Base-by-base conservation (phyloP, 1,140 invertebrate species). In the Lasioglossum baleicum region DNA sequence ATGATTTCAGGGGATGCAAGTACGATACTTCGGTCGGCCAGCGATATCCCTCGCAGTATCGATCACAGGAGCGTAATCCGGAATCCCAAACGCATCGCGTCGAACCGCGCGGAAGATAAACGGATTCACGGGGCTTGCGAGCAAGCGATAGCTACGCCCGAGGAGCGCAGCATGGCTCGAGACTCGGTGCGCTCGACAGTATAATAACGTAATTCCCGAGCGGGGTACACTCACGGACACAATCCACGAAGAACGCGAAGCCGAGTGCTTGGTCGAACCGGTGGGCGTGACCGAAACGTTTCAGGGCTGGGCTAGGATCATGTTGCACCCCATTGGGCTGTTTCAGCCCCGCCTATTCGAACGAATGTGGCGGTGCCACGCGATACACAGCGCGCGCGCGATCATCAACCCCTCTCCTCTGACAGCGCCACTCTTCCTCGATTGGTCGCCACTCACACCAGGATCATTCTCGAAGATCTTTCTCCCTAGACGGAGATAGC, bases 171-270 rank as follows among this genome's bases (percentile, higher is more conserved):
- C 83, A 81, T 84, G 74, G 83, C 78, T 48, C 72, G 76, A 60
- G 60, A 76, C 60, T 64, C 64, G 48, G 44, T 84, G 44, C 72
- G 61, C 78, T 65, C 78, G 69, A 48, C 60, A 51, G 65, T 71
- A 73, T 81, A 75, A 84, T 81, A 84, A 80, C 76, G 82, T 73
- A 84, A 85, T 80, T 84, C 77, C 73, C 74, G 74, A n/a, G 66
- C 74, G 56, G 48, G 70, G 69, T 60, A 31, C 75, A 26, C 44
- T 48, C 67, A 71, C 71, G 64, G 11, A 48, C 79, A 26, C 78
- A 26, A 31, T 15, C n/a, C 22, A 48, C 66, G 31, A 40, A 17
- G 44, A 10, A 26, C 48, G 13, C 40, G 72, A 75, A 44, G 35
- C 65, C 64, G 65, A 40, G 58, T 15, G 44, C 40, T 13, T 35